Evolutionary conservation across 1,140 invertebrate species (phyloP), one percentile per base, ranked within the genome.

Genomic region (Penaeus indicus): DNA sequence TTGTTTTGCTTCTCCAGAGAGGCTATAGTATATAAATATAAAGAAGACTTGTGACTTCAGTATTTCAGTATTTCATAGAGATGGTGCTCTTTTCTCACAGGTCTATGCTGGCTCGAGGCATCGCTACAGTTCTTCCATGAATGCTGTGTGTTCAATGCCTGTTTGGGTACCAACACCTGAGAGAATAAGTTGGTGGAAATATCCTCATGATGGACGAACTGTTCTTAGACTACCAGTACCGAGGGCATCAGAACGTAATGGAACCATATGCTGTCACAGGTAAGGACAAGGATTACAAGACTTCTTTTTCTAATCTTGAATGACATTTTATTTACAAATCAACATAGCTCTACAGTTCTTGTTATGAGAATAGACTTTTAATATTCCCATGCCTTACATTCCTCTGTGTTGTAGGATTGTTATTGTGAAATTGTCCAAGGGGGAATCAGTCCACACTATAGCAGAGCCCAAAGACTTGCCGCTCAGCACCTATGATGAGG

Each of bases 231-330:
- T 97, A 22, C 94, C 94, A 90, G 92, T 97, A 72, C 96, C 96
- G 0, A 94, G 95, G 90, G 94, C 97, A 22, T 95, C 96, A 0
- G 96, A 97, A 92, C 93, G 97, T 86, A 97, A 97, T 92, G 97
- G 97, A 19, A 95, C 95, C 10, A 97, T 98, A 90, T 97, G 97
- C 92, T 97, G 97, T 91, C 96, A 96, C 92, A 94, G 94, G 94
- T 94, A 75, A 27, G 42, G 22, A 16, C 5, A 77, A 60, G 5
- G 25, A 42, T 42, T 42, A 42, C 38, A 42, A 7, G 7, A 42
- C 0, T 8, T 42, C 38, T 42, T 42, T 42, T 42, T 42, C 38
- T 42, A 8, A 42, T 42, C 4, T 42, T 42, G 38, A 42, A 42
- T 42, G 38, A 4, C 38, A 42, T 42, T 42, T 42, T 42, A 42